Evolutionary conservation across 1,140 invertebrate species (phyloP), one percentile per base, ranked within the genome.

Genomic region (Brachionus rotundiformis): DNA sequence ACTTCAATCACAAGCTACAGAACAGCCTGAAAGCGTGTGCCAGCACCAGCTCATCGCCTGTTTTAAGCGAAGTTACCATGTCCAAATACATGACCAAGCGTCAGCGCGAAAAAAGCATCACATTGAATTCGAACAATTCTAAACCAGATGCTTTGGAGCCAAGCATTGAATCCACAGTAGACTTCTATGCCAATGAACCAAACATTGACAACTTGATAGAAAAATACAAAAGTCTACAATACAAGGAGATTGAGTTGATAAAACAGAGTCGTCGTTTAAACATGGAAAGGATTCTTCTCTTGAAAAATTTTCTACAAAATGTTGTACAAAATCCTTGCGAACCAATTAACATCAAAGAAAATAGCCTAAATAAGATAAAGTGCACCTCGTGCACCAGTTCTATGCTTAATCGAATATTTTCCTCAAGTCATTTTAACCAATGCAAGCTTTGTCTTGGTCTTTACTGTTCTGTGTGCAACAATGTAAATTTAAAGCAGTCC

Each of bases 371-470:
- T 44, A 73, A 73, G 25, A 73, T 73, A 39, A 73, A 73, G 23
- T 73, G 68, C 41, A 44, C 68, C 10, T 73, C 68, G 16, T 73
- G 68, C 29, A 44, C 68, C 11, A 41, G 39, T 25, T 73, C 68
- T 8, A 73, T 73, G 36, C 41, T 73, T 41, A 44, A 44, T 44
- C 33, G 68, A 10, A 44, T 73, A 41, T 73, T 44, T 73, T 44
- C 63, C 11, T 68, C 68, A 0, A 73, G 19, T 27, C 36, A 41
- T n/a, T 44, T 73, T 25, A 73, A 73, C 19, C 68, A 73, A 73
- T 73, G 68, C 36, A 73, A 41, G 36, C 41, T 73, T 39, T 73
- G 68, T 73, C 13, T 44, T 23, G 68, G 68, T 8, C n/a, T 73
- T 7, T 73, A 44, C 25, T 73, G 68, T 44, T 44, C 44, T 4